Evolutionary conservation across 2,888 invertebrate genomes (phyloP).

Genomic region (Pseudeuparius sepicola): DNA sequence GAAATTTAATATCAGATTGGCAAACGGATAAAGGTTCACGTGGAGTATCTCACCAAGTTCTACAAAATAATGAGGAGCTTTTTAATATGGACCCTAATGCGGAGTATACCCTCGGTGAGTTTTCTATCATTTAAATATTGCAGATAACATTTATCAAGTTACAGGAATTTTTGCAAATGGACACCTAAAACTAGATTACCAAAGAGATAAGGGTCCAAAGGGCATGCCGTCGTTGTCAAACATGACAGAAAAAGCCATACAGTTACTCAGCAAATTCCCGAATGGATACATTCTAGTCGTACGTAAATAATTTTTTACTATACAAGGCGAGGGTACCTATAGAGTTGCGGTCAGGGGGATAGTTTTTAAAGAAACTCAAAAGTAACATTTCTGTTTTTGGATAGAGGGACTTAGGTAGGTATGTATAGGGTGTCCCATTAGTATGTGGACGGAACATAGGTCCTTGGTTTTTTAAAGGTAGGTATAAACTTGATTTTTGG

Average conservation of each 20-base stretch:
- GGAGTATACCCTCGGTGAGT: slow-evolving; percentile 66
- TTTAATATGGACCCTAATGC: slow-evolving; percentile 46
- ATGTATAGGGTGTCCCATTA: too few species aligned
- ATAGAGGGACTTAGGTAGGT: too few species aligned
- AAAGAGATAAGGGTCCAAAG: slow-evolving; percentile 49
- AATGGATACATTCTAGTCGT: slow-evolving; percentile 69
- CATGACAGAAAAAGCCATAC: slow-evolving; percentile 70
- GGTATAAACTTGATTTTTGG: too few species aligned
- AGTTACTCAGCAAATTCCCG: slow-evolving; percentile 52
- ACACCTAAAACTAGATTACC: slow-evolving; percentile 64
- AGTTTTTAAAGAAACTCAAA: too few species aligned
- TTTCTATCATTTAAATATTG: too few species aligned
- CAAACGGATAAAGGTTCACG: slow-evolving; percentile 39
- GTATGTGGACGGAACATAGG: too few species aligned
- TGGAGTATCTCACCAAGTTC: slow-evolving; percentile 47
- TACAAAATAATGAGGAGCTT: slow-evolving; percentile 60
- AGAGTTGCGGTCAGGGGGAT: too few species aligned
- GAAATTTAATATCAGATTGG: slow-evolving; percentile 68
- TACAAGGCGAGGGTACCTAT: too few species aligned
- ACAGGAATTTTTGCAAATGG: slow-evolving; percentile 71
- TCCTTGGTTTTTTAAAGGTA: too few species aligned
- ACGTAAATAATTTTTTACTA: too few species aligned
- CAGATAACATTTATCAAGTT: too few species aligned
- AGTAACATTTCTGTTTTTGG: too few species aligned
- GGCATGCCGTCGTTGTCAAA: slow-evolving; percentile 71